These are phyloP conservation scores for Drepanosiphum platanoidis DNA, from an alignment of 2,888 invertebrate species.

Conservation along the genomic window DNA sequence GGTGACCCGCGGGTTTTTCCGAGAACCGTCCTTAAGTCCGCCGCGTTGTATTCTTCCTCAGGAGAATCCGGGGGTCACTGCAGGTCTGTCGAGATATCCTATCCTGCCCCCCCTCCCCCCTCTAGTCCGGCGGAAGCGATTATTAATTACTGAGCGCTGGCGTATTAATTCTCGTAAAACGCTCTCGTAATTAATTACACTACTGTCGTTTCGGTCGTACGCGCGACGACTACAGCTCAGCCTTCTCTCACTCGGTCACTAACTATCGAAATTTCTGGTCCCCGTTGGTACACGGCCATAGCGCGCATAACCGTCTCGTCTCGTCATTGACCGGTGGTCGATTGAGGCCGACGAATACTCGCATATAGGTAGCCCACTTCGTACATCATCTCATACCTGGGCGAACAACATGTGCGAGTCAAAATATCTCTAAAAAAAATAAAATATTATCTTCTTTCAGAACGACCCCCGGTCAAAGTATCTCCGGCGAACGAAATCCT, in stretches of 20 bases:
- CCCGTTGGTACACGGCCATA: neutral
- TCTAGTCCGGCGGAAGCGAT: neutral
- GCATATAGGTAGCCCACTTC: too few species aligned
- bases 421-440: too few species aligned
- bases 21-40: neutral
- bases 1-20: neutral
- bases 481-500: too few species aligned
- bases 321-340: neutral
- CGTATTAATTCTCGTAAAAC: neutral
- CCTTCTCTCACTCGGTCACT: too few species aligned
- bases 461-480: too few species aligned
- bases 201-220: neutral
- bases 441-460: too few species aligned
- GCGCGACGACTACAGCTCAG: neutral
- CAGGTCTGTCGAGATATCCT: neutral
- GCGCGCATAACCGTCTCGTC: too few species aligned
- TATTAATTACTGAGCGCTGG: neutral
- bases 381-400: too few species aligned
- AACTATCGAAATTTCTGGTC: too few species aligned
- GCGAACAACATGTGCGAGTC: too few species aligned
- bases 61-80: neutral
- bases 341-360: neutral
- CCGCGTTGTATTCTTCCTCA: neutral
- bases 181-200: neutral
- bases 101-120: neutral